Conservation (phyloP, 2,113 vertebrate genomes). For the Aphelocoma coerulescens region DNA sequence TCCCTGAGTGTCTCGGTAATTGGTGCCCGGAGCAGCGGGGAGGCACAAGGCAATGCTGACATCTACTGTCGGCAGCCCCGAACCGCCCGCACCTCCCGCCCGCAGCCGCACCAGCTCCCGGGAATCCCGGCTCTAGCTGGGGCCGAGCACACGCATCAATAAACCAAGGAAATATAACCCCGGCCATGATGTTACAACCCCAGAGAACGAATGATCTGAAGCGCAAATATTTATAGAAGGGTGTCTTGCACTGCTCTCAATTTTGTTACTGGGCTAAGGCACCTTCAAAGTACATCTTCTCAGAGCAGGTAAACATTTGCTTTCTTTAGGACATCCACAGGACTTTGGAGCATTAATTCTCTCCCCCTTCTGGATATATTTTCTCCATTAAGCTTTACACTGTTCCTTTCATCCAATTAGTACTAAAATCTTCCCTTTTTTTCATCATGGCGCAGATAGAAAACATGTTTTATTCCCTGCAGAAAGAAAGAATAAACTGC, state of each 20-base stretch:
- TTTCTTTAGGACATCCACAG: not conserved
- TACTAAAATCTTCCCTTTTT: not conserved
- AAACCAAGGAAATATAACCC: not conserved
- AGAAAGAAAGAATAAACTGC: not conserved
- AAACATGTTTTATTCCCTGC: not conserved
- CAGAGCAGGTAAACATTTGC: not conserved
- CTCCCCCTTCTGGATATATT: not conserved
- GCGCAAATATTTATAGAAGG: not conserved
- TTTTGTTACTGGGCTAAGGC: not conserved
- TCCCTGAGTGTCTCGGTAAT: fast-evolving
- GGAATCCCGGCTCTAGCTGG: fast-evolving
- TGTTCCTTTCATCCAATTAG: slow-evolving; percentile 51
- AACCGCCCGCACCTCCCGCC: not conserved
- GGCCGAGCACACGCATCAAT: not conserved
- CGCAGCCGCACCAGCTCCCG: not conserved
- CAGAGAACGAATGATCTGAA: fast-evolving
- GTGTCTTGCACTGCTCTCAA: fast-evolving
- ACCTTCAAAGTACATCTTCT: not conserved
- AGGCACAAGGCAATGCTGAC: slow-evolving; percentile 58
- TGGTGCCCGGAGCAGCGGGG: not conserved
- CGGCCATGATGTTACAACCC: fast-evolving
- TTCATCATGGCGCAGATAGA: not conserved
- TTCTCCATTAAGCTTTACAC: slow-evolving; percentile 15
- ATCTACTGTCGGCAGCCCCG: slow-evolving; percentile 36
- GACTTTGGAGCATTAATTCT: not conserved